These are phyloP conservation scores for Gobio occitaniae DNA, from an alignment of 2,797 vertebrate species.

Conservation along the genomic window DNA sequence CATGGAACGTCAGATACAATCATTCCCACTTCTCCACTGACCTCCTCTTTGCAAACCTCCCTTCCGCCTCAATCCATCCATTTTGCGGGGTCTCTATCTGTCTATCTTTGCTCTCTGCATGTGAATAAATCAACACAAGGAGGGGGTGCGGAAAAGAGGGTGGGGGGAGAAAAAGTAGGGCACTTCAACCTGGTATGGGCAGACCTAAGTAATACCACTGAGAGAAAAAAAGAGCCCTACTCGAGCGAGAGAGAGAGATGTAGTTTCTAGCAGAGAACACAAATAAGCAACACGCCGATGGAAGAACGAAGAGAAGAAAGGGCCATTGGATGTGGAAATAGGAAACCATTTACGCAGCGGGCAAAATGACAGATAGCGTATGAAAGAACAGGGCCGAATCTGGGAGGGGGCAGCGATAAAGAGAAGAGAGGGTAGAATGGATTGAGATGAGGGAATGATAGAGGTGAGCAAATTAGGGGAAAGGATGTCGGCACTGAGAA, in stretches of 20 bases:
- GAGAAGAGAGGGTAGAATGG: conserved; percentile 64
- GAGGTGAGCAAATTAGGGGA: conserved; percentile 44
- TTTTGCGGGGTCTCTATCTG: conserved; percentile 5
- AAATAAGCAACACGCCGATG: conserved; percentile 17
- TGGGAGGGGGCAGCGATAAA: conserved; percentile 34
- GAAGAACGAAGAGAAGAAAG: conserved; percentile 21
- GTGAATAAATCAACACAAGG: conserved; percentile 72
- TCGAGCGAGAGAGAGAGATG: conserved; percentile 51
- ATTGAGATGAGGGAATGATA: conserved; percentile 69
- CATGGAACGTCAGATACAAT: conserved; percentile 32
- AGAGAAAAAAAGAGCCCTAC: conserved; percentile 58
- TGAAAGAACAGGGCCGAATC: neutral
- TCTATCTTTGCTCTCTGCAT: conserved; percentile 53
- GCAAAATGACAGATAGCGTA: conserved; percentile 5
- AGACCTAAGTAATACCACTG: conserved; percentile 73
- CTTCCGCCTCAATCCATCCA: conserved; percentile 19
- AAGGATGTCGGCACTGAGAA: neutral
- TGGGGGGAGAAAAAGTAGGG: conserved; percentile 69
- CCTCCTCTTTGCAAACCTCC: conserved; percentile 31
- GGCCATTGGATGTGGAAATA: conserved; percentile 33
- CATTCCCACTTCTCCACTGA: conserved; percentile 51
- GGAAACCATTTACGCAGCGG: conserved; percentile 37
- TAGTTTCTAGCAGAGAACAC: conserved; percentile 32
- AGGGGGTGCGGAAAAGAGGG: conserved; percentile 57
- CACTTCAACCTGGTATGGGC: conserved; percentile 74